phyloP scores from a whole-genome alignment of 2,797 vertebrate genomes.

The Agapornis canus region DNA sequence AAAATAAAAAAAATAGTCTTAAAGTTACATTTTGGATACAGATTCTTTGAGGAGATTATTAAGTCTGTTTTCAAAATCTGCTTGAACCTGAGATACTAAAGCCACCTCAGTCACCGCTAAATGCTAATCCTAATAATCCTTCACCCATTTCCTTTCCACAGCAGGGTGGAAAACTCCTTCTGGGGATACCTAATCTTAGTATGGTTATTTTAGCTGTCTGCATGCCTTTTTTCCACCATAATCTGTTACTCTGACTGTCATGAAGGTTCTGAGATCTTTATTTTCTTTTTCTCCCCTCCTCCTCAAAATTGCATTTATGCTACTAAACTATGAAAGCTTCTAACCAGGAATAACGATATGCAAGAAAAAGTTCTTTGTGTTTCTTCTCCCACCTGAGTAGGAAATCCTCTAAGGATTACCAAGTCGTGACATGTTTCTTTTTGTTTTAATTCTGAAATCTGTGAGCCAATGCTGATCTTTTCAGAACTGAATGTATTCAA shows the following conservation, averaged over 20 bases:
- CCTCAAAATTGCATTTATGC: background rate
- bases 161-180: background rate
- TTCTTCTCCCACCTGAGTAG: background rate
- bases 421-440: background rate
- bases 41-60: background rate
- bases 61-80: background rate
- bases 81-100: background rate
- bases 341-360: background rate
- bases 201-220: background rate
- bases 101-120: background rate
- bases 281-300: fast-evolving
- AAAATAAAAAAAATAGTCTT: background rate
- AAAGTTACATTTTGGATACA: background rate
- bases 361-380: background rate
- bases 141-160: background rate
- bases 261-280: background rate
- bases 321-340: background rate
- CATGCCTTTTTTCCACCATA: background rate
- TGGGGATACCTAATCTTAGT: background rate
- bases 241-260: background rate
- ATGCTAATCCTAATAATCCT: background rate
- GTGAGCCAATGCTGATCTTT: background rate
- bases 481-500: background rate
- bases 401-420: background rate
- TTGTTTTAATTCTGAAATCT: background rate